A percentile compares a stretch with the other conserved stretches of the same genome.
phyloP scores from a whole-genome alignment of 2,113 vertebrate genomes.

The Steatornis caripensis region DNA sequence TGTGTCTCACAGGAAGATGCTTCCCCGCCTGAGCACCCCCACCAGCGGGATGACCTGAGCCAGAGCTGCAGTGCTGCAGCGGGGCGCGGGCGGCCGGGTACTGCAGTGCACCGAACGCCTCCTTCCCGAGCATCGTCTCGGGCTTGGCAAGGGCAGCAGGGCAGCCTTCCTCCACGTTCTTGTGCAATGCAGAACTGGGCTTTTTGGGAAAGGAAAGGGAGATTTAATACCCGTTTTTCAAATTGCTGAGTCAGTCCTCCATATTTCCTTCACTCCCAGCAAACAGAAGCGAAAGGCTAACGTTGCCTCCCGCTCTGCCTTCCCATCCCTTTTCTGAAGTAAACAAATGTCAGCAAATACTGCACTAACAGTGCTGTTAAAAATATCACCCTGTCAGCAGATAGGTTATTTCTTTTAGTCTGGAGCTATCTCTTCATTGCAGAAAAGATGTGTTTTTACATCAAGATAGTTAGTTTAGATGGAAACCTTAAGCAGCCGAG shows the following conservation, averaged over 20 bases:
- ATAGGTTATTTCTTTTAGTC: not conserved
- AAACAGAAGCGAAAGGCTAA: not conserved
- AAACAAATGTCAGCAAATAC: slow-evolving; percentile 53
- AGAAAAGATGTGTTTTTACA: not conserved
- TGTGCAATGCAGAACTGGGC: not conserved
- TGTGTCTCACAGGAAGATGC: not conserved
- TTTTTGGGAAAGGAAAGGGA: not conserved
- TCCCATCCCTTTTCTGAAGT: not conserved
- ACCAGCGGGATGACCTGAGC: accelerated
- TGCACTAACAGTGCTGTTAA: not conserved
- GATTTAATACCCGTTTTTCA: not conserved
- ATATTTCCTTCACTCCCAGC: not conserved
- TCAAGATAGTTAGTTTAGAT: not conserved
- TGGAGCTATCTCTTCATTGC: not conserved
- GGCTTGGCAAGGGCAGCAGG: not conserved
- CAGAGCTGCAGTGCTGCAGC: not conserved
- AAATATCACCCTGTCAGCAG: slow-evolving; percentile 30
- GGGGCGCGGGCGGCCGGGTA: accelerated
- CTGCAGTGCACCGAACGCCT: not conserved
- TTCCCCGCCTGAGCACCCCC: not conserved
- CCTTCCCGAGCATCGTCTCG: accelerated
- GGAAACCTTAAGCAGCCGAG: not conserved
- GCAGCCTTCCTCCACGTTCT: not conserved
- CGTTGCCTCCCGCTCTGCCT: not conserved
- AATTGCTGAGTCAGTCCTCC: not conserved